Evolutionary conservation across 2,797 vertebrate genomes (phyloP), one percentile per base, ranked within the genome.

Genomic region (Acanthiza pusilla): DNA sequence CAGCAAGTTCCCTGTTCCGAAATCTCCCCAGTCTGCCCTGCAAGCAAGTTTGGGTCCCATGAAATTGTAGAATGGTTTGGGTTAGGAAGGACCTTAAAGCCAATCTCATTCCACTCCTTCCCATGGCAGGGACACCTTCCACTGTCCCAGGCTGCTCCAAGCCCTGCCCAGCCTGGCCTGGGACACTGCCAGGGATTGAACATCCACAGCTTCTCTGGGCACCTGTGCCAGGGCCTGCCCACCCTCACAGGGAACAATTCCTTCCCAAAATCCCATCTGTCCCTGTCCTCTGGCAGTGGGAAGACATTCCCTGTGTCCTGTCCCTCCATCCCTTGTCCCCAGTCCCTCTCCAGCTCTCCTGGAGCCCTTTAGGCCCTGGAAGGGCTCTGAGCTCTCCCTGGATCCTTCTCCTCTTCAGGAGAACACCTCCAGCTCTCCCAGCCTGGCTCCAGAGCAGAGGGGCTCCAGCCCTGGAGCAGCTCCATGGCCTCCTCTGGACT

Each of bases 191-290:
- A 76, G 40, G 29, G 47, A 61, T 76, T 20, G 72, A 19, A 8
- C 47, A 76, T n/a, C 32, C 45, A 13, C 53, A 60, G 47, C 45
- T 67, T 0, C 47, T 67, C 70, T 73, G 70, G 30, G 30, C 14
- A 84, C 16, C 58, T 53, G 11, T 55, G 16, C 58, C 53, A 66
- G 71, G 17, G 6, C 10, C 38, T 75, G 0, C 1, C 5, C 62
- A 19, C 18, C 15, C n/a, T 76, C 7, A 0, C 23, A 76, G 38
- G 5, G 7, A 43, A 4, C 0, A 19, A 61, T 76, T 47, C 8
- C 47, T 47, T 2, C 63, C 47, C 20, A 40, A 3, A 4, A 10
- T 54, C 34, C 42, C 42, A 54, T 16, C 48, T 1, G 20, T 0
- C 16, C 38, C 63, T 40, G n/a, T 25, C n/a, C 55, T 77, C 16